Evolutionary conservation across 2,888 invertebrate species (phyloP), one percentile per base, ranked within the genome.

Genomic region (Gymnoscelis rufifasciata): DNA sequence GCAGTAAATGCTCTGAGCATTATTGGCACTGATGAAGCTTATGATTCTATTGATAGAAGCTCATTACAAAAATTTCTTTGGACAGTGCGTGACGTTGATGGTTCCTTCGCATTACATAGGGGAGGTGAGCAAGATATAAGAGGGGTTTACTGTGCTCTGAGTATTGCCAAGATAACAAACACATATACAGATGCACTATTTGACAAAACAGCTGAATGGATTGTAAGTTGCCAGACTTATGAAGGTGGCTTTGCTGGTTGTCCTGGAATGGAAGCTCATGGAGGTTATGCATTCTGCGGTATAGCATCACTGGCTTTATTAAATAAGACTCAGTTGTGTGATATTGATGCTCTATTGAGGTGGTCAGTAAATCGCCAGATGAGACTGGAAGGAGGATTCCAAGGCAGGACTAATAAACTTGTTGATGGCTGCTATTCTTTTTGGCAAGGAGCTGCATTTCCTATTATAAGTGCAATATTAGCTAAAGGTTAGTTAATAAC

Each of bases 361-460:
- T 99, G 99, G 99, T 90, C 94, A 52, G 93, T 93, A 0, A 94
- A 95, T 66, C 91, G 95, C 40, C 99, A 99, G 83, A 98, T 98
- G 97, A 88, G 90, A 51, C 91, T 93, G 55, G 99, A 99, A 83
- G 99, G 99, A 23, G 99, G 99, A 5, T 99, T 99, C 74, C 95
- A 97, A 89, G 99, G 99, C 0, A 91, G 99, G 66, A 98, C 99
- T 1, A 99, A 99, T 82, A 99, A 99, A 84, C 89, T 99, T 55
- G 99, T 99, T 0, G 99, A 99, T 89, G 96, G 96, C 2, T 99
- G 99, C 78, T 99, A 99, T 77, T 98, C 98, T 0, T 99, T 98
- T 87, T 99, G 99, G 99, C 97, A 97, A 83, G 98, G 97, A 19
- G 98, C 95, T 38, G 91, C 94, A 33, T 95, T 98, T 74, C 96